Evolutionary conservation across 2,888 invertebrate species (phyloP), one percentile per base, ranked within the genome.

Genomic region (Amiota mariae): DNA sequence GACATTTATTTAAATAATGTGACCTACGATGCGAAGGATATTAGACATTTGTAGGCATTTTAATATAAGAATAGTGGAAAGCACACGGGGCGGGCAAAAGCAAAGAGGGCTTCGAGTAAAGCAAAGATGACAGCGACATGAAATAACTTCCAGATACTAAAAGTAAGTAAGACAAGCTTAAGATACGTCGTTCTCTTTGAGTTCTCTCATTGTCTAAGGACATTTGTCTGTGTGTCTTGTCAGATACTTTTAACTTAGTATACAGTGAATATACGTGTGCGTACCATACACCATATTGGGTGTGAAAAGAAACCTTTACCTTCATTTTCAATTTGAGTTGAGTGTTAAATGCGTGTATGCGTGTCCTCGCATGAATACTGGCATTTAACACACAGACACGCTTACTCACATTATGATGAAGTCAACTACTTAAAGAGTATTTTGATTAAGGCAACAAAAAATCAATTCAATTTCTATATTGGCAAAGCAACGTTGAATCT

Each of bases 1-100:
- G 86, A 82, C 84, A 86, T 85, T 86, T 83, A 84, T 85, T 84
- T 78, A 85, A 85, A 86, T 85, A 36, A 85, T 81, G 77, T 86
- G 71, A 81, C 79, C 77, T 79, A 80, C 75, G 8, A 36, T 36
- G 74, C 75, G 47, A 72, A 70, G 71, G 73, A 75, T 77, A 76
- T 77, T 79, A 73, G 79, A 75, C 80, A 79, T 79, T 81, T 77
- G 73, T 72, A 72, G 78, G 74, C 84, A 78, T 76, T 78, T 73
- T 71, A 75, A 75, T 75, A 71, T 71, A 68, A 72, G 59, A 70
- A 63, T 66, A 12, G n/a, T n/a, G n/a, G n/a, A n/a, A n/a, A n/a
- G n/a, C n/a, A 54, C 72, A 51, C 51, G 1, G n/a, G 51, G 51
- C 11, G n/a, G n/a, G 51, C 51, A 51, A 51, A 2, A 4, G 51